A percentile compares a stretch with the other conserved stretches of the same genome.
Conservation (phyloP, 2,113 vertebrate genomes). For the Phainopepla nitens region DNA sequence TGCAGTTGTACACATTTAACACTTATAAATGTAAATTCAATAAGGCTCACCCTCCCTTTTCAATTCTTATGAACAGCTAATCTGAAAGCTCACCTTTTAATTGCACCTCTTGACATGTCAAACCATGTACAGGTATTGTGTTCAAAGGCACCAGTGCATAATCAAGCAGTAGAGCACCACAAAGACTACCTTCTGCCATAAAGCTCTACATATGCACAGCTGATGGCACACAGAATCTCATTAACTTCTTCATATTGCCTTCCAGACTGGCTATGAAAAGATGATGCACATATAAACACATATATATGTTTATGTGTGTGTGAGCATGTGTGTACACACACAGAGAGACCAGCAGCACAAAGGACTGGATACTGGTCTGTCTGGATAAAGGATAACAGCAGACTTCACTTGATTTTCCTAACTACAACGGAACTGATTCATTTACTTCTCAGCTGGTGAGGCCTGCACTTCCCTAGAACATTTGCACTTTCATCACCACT, state of each 20-base stretch:
- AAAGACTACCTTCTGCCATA: not conserved
- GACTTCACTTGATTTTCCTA: not conserved
- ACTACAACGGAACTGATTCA: not conserved
- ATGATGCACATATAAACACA: not conserved
- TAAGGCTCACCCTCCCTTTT: slow-evolving; percentile 22
- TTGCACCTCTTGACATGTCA: slow-evolving; percentile 21
- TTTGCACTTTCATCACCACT: not conserved
- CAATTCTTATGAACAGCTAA: slow-evolving; percentile 26
- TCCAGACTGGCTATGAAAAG: not conserved
- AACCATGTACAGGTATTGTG: not conserved
- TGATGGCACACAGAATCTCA: not conserved
- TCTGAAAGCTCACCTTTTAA: slow-evolving; percentile 51
- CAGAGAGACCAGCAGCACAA: not conserved
- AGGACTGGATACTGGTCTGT: not conserved
- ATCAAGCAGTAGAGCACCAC: not conserved
- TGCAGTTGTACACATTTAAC: slow-evolving; percentile 14
- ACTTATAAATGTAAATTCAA: slow-evolving; percentile 45
- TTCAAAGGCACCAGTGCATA: slow-evolving; percentile 1
- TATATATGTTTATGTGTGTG: not conserved
- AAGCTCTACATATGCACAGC: not conserved
- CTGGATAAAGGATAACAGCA: not conserved
- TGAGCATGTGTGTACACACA: fast-evolving
- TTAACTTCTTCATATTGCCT: not conserved
- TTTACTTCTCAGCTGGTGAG: not conserved
- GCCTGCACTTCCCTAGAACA: not conserved